phyloP scores from a whole-genome alignment of 2,797 vertebrate species.

The Poeciliopsis paucimaculata region DNA sequence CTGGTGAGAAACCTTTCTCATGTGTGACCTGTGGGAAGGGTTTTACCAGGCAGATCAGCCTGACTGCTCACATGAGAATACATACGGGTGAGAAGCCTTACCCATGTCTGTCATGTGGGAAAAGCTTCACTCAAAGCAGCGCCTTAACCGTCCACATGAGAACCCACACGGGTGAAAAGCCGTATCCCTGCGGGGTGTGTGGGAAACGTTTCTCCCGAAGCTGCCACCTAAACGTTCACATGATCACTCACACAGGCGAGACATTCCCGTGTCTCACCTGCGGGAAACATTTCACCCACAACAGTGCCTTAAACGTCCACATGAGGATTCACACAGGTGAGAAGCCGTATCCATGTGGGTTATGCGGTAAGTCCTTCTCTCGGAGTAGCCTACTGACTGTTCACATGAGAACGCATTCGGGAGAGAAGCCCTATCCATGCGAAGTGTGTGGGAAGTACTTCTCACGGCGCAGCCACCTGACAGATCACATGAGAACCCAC shows the following conservation, averaged over 20 bases:
- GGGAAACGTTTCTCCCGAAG: neutral
- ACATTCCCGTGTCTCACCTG: neutral
- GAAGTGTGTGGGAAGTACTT: neutral
- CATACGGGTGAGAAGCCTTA: neutral
- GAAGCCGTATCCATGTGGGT: neutral
- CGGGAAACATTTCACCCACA: conserved; percentile 1
- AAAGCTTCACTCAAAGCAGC: conserved; percentile 4
- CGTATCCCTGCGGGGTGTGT: neutral
- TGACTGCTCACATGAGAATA: neutral
- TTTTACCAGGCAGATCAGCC: neutral
- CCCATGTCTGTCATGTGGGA: conserved; percentile 1
- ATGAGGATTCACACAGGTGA: conserved; percentile 7
- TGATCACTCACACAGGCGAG: conserved; percentile 2
- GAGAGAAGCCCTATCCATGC: conserved; percentile 3
- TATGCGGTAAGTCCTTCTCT: neutral
- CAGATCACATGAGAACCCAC: neutral
- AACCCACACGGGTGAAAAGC: conserved; percentile 3
- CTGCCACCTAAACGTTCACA: neutral
- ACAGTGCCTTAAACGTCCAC: conserved; percentile 3
- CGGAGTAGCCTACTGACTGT: neutral
- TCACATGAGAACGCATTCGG: conserved; percentile 4
- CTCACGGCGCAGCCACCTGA: neutral
- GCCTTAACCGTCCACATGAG: neutral
- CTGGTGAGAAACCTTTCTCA: neutral
- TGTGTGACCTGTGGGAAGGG: conserved; percentile 3